Conservation (phyloP, 2,888 invertebrate species). For the Diabrotica balteata region DNA sequence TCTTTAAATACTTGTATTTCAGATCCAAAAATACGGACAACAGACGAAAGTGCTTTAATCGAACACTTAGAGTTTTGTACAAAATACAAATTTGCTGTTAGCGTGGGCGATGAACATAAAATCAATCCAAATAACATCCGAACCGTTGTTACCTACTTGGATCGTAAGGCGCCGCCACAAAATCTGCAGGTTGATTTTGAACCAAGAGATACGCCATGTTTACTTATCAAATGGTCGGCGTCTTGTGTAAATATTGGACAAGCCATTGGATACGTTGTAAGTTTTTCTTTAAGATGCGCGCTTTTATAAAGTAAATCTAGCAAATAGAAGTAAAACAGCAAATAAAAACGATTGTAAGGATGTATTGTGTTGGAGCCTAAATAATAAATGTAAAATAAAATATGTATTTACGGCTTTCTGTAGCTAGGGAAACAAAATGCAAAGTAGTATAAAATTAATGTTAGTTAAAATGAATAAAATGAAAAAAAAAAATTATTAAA, state of each 20-base stretch:
- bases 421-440: no score
- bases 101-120: constrained; percentile 34
- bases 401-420: no score
- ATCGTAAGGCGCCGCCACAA: constrained; percentile 43
- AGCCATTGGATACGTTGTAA: constrained; percentile 50
- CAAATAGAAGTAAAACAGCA: no score
- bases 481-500: no score
- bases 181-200: constrained; percentile 49
- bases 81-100: constrained; percentile 49
- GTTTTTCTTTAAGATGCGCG: constrained; percentile 21
- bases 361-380: no score
- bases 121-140: constrained; percentile 48
- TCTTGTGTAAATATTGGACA: constrained; percentile 50
- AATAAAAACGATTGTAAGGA: no score
- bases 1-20: constrained; percentile 23
- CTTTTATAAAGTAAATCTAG: no score
- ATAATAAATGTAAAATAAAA: no score
- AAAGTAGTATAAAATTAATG: no score
- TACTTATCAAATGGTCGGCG: constrained; percentile 51
- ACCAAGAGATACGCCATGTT: constrained; percentile 47
- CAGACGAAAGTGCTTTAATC: constrained; percentile 42
- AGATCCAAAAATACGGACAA: constrained; percentile 48
- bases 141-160: constrained; percentile 47
- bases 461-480: no score
- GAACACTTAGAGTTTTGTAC: constrained; percentile 49